A percentile compares a stretch with the other conserved stretches of the same genome.
Conservation (phyloP, 2,888 invertebrate genomes). For the Lypha dubia region DNA sequence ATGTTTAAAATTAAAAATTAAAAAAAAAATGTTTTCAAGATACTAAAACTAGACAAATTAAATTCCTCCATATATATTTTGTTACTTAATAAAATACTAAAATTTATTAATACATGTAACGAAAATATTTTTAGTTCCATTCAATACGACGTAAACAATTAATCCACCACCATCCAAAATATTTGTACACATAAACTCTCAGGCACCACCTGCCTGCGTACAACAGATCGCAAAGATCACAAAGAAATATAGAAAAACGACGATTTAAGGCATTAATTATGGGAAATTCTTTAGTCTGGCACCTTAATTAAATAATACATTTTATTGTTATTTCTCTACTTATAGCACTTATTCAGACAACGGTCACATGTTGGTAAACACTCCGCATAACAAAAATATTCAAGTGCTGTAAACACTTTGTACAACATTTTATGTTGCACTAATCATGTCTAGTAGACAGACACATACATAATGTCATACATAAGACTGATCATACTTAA, state of each 20-base stretch:
- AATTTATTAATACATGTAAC: constrained; percentile 73
- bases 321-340: constrained; percentile 50
- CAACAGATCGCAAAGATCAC: constrained; percentile 21
- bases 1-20: neutral
- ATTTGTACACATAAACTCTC: neutral
- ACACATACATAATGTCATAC: neutral
- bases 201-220: neutral
- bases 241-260: constrained; percentile 38
- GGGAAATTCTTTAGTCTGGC: constrained; percentile 77
- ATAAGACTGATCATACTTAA: neutral
- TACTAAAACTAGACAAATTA: neutral
- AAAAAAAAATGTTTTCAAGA: neutral
- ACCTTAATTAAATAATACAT: constrained; percentile 80
- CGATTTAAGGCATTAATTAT: constrained; percentile 64
- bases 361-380: constrained; percentile 1
- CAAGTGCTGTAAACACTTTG: constrained; percentile 22
- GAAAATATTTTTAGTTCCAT: constrained; percentile 74
- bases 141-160: constrained; percentile 27
- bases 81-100: constrained; percentile 79
- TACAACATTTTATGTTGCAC: neutral
- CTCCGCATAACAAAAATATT: neutral
- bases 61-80: constrained; percentile 64
- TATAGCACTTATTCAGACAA: constrained; percentile 7
- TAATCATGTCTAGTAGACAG: constrained; percentile 5
- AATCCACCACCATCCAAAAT: constrained; percentile 32